Conservation (phyloP, 2,888 invertebrate genomes). For the Nomada goodeniana region DNA sequence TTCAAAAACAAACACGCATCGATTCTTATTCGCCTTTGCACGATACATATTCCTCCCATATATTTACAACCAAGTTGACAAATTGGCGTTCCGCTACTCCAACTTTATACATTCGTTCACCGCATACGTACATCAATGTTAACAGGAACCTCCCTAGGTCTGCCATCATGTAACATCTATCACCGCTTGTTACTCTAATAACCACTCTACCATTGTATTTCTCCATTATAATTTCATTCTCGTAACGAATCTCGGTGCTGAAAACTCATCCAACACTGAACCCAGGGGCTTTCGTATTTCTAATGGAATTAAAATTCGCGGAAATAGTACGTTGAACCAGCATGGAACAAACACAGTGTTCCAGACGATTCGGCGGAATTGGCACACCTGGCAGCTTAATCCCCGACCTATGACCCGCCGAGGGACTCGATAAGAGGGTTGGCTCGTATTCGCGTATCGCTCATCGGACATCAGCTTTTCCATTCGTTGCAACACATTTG, state of each 20-base stretch:
- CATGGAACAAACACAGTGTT: slow-evolving; percentile 13
- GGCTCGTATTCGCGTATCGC: slow-evolving; percentile 31
- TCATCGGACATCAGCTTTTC: slow-evolving; percentile 40
- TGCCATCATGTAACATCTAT: background rate
- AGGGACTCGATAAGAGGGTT: slow-evolving; percentile 10
- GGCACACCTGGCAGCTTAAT: slow-evolving; percentile 26
- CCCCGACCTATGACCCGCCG: slow-evolving; percentile 21
- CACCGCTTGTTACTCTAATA: background rate
- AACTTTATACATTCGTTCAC: too few species aligned
- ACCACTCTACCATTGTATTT: background rate
- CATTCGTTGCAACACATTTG: background rate
- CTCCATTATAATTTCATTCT: background rate
- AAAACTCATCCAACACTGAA: background rate
- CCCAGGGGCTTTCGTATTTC: background rate
- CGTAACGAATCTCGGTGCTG: background rate
- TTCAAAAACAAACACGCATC: too few species aligned
- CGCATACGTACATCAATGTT: too few species aligned
- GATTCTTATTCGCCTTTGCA: too few species aligned
- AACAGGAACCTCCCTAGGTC: too few species aligned
- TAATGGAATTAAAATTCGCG: slow-evolving; percentile 19
- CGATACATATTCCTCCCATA: too few species aligned
- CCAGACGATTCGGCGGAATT: background rate
- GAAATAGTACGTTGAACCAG: background rate
- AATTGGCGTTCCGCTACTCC: too few species aligned
- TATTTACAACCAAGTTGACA: too few species aligned